Evolutionary conservation across 2,888 invertebrate species (phyloP).

Genomic region (Xestia xanthographa): DNA sequence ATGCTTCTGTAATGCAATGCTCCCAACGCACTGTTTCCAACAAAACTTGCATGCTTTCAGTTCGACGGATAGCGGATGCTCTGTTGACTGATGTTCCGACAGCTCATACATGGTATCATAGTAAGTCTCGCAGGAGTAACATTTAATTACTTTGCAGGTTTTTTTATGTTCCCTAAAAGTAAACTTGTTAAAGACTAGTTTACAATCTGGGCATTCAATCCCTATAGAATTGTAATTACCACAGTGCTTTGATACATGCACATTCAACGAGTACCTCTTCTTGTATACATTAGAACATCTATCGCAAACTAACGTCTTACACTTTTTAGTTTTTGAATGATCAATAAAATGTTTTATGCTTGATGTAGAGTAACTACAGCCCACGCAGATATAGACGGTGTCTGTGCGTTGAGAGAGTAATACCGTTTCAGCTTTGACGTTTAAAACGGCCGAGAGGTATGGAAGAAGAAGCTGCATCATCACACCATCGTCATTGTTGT

Average conservation of each 20-base stretch:
- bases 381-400: constrained; percentile 66
- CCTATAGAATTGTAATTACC: background rate
- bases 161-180: constrained; percentile 67
- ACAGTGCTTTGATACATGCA: constrained; percentile 64
- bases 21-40: constrained; percentile 77
- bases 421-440: constrained; percentile 73
- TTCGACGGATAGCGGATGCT: constrained; percentile 74
- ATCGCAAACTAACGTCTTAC: constrained; percentile 71
- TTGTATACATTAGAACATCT: constrained; percentile 74
- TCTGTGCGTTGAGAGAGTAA: constrained; percentile 64
- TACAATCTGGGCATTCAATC: constrained; percentile 71
- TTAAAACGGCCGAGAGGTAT: constrained; percentile 75
- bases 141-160: constrained; percentile 75
- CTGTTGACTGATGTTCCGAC: constrained; percentile 73
- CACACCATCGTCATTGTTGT: constrained; percentile 70
- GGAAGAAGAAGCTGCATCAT: constrained; percentile 71
- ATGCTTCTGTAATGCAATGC: constrained; percentile 75
- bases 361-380: constrained; percentile 67
- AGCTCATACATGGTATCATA: constrained; percentile 74
- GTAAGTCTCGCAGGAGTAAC: constrained; percentile 71
- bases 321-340: constrained; percentile 73
- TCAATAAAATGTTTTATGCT: constrained; percentile 67
- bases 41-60: constrained; percentile 79
- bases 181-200: constrained; percentile 50
- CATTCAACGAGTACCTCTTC: constrained; percentile 58